A percentile compares a stretch with the other conserved stretches of the same genome.
Evolutionary conservation across 2,888 invertebrate species (phyloP).

Genomic region (Cenopis cana): DNA sequence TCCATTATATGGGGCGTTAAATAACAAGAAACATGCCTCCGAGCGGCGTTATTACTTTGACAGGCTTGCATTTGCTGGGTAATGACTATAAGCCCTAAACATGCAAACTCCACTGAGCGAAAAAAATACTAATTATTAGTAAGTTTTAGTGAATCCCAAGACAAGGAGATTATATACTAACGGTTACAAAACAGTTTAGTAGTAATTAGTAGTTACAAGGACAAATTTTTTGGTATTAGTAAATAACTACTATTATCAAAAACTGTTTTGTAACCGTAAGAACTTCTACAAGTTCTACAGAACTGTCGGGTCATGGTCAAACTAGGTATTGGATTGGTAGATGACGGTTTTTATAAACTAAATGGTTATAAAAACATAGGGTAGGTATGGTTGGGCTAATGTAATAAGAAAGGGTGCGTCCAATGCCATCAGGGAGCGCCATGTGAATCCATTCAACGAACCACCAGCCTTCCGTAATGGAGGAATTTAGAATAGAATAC

Average conservation of each 20-base stretch:
- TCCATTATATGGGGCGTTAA: neutral
- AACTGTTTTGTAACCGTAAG: no score
- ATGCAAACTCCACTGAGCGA: no score
- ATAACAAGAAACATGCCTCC: no score
- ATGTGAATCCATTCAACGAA: slow-evolving; percentile 29
- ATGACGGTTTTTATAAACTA: neutral
- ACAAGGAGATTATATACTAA: no score
- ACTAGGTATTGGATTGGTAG: neutral
- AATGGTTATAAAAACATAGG: neutral
- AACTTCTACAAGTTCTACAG: neutral
- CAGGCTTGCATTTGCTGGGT: neutral
- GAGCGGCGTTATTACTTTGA: no score
- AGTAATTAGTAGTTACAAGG: no score
- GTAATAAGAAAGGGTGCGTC: slow-evolving; percentile 49
- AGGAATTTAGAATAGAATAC: no score
- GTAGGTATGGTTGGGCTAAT: slow-evolving; percentile 37
- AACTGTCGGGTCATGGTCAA: neutral
- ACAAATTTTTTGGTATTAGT: no score
- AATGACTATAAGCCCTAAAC: neutral
- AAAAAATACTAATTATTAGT: no score
- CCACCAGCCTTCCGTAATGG: slow-evolving; percentile 28
- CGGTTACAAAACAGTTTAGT: no score
- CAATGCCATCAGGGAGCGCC: slow-evolving; percentile 46
- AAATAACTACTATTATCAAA: no score
- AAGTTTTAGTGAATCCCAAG: no score